Evolutionary conservation across 2,797 vertebrate species (phyloP), one percentile per base, ranked within the genome.

Genomic region (Gila robusta): DNA sequence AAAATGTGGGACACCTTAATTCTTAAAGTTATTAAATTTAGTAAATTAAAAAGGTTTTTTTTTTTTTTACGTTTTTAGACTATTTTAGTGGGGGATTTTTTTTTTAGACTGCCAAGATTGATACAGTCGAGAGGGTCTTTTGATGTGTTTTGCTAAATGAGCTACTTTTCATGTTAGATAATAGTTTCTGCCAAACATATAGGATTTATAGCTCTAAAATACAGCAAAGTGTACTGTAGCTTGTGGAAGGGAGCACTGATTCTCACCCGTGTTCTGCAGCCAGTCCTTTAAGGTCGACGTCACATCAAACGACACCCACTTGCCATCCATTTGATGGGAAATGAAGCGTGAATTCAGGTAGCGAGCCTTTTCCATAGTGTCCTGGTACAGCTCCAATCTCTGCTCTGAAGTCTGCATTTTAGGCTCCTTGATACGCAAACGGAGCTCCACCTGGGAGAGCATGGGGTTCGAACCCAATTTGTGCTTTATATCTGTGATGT

Each of bases 261-360:
- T 69, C 93, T 94, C 86, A 95, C 96, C 94, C 81, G 56, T 21
- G 0, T 72, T 69, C 21, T 67, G 79, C 21, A 96, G 87, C 96
- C 96, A 97, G 37, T 92, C 81, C 14, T 88, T 91, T 26, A 97
- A 86, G 0, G 94, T 92, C 8, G 89, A 44, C 0, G 96, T 96
- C 85, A 96, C 95, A 0, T 97, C 96, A 32, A 96, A 96, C 6
- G 95, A 95, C 26, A 97, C 72, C 95, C 96, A 96, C 47, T 94
- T 94, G 0, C 88, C 79, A 0, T 47, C 32, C 0, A 80, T 79
- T 0, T 87, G 87, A 28, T 89, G 83, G 9, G 80, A 79, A 81
- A 97, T 91, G 4, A 93, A 88, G n/a, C 89, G 92, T 26, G 94
- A 95, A 80, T 91, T 91, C 79, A 96, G 82, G 89, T 95, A 95